Evolutionary conservation across 1,140 invertebrate species (phyloP).

Genomic region (Octopus sinensis): DNA sequence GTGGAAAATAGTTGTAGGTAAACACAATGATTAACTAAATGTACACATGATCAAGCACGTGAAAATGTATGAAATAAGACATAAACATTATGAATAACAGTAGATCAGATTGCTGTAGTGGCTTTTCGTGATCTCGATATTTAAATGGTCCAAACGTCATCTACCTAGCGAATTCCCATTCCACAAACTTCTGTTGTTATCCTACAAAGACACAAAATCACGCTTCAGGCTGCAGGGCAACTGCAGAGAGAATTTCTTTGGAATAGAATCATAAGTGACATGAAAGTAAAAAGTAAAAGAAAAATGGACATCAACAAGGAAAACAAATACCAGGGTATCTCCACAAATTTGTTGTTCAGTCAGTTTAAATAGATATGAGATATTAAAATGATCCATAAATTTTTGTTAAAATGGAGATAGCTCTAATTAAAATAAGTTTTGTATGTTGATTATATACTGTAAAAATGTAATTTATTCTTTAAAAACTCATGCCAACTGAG

Average conservation of each 20-base stretch:
- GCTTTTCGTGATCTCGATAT: conserved; percentile 8
- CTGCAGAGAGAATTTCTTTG: background rate
- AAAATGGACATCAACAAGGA: conserved; percentile 5
- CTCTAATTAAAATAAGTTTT: no score
- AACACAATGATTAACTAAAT: background rate
- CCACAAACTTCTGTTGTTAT: conserved; percentile 33
- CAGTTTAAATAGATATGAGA: background rate
- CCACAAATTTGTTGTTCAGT: background rate
- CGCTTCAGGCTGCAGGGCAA: conserved; percentile 15
- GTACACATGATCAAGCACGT: conserved; percentile 16
- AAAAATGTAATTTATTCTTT: no score
- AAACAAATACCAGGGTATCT: conserved; percentile 12
- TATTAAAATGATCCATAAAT: background rate
- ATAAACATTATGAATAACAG: conserved; percentile 10
- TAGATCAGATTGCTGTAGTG: conserved; percentile 9
- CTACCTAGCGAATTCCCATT: conserved; percentile 32
- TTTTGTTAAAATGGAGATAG: background rate
- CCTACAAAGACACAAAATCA: conserved; percentile 31
- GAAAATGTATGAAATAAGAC: background rate
- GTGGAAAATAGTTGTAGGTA: background rate
- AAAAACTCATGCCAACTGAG: no score
- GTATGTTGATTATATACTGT: no score
- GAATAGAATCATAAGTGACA: background rate
- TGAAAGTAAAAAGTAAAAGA: background rate
- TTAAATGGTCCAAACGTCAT: conserved; percentile 23